Evolutionary conservation across 37 sponge, comb jelly and placozoan genomes (phyloP).

Genomic region (Crambe crambe): DNA sequence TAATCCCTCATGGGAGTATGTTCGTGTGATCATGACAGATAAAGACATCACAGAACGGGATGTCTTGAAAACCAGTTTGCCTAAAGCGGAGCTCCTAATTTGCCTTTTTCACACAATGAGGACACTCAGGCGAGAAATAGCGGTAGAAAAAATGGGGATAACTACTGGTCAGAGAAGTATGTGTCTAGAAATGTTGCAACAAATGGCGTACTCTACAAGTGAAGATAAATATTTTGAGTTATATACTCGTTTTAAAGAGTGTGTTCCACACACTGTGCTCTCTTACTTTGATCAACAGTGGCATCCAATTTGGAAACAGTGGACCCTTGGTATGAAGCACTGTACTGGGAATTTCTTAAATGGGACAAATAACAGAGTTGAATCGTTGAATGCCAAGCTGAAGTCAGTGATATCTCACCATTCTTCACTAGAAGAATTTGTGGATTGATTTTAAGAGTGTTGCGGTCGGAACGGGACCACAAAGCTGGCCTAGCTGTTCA

Average conservation of each 20-base stretch:
- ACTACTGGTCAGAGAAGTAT: constrained; percentile 28
- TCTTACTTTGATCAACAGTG: constrained; percentile 63
- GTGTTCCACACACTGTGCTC: constrained; percentile 31
- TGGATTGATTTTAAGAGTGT: constrained; percentile 32
- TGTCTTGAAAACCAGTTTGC: neutral
- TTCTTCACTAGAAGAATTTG: constrained; percentile 36
- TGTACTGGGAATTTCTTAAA: constrained; percentile 46
- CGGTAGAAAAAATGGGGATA: constrained; percentile 61
- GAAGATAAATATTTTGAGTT: constrained; percentile 37
- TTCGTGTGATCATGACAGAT: constrained; percentile 59
- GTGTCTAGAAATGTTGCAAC: constrained; percentile 35
- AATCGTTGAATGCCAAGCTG: constrained; percentile 51
- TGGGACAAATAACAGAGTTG: constrained; percentile 57
- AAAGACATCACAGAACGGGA: constrained; percentile 62
- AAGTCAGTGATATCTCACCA: constrained; percentile 36
- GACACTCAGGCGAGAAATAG: constrained; percentile 49
- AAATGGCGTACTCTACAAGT: constrained; percentile 43
- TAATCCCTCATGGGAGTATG: no score
- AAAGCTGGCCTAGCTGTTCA: constrained; percentile 17
- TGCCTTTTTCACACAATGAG: constrained; percentile 62
- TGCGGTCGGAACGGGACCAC: constrained; percentile 49
- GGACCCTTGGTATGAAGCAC: constrained; percentile 41
- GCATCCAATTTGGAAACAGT: constrained; percentile 64
- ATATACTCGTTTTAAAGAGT: constrained; percentile 21
- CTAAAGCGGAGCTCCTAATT: constrained; percentile 52